Conservation (phyloP, 2,113 vertebrate genomes). For the Alligator mississippiensis region DNA sequence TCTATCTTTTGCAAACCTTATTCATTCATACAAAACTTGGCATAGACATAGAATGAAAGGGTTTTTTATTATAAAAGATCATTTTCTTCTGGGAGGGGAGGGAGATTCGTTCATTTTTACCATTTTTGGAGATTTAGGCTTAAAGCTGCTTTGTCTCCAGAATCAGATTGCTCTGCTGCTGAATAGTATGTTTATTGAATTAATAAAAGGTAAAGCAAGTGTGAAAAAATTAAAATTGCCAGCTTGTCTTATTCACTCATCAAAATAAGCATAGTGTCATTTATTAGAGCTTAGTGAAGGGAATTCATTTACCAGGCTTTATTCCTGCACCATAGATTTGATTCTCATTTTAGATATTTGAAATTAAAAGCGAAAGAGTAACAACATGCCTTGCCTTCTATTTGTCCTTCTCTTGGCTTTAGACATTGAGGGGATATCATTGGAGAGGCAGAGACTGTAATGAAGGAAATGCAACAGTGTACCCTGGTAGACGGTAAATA, state of each 20-base stretch:
- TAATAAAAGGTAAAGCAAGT: constrained; percentile 49
- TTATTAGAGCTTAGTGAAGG: constrained; percentile 30
- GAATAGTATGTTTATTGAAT: constrained; percentile 53
- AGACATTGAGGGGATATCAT: constrained; percentile 81
- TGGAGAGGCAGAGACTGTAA: constrained; percentile 84
- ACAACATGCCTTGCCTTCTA: not conserved
- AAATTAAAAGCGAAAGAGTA: constrained; percentile 17
- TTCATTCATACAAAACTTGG: constrained; percentile 37
- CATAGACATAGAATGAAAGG: not conserved
- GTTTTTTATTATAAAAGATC: not conserved
- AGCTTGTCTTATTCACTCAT: constrained; percentile 44
- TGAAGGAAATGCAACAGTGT: constrained; percentile 45
- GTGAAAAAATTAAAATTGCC: not conserved
- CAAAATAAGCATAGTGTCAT: not conserved
- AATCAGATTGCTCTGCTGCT: constrained; percentile 51
- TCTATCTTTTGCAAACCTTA: constrained; percentile 22
- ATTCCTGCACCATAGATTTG: constrained; percentile 26
- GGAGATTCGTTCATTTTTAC: constrained; percentile 38
- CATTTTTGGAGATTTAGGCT: not conserved
- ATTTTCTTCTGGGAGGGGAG: not conserved
- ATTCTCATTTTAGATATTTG: constrained; percentile 62
- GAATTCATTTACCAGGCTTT: constrained; percentile 19
- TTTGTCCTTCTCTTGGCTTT: constrained; percentile 37
- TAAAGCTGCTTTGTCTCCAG: constrained; percentile 35
- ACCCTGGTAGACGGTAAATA: constrained; percentile 81